Base-by-base conservation (phyloP, 2,888 invertebrate species). In the Sminthurides aquaticus region DNA sequence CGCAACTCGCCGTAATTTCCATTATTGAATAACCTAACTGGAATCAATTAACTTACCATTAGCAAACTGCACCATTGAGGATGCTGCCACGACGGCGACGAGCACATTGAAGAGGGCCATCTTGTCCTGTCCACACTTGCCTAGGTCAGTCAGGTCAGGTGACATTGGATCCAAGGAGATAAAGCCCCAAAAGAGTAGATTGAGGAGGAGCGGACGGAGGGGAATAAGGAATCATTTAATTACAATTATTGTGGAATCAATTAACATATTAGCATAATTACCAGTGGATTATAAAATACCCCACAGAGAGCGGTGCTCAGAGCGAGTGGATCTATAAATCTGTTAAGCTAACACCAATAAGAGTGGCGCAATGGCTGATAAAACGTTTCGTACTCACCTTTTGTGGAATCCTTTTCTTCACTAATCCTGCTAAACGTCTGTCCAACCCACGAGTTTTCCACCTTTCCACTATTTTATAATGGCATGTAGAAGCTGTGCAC, bases 61-160 rank as follows among this genome's bases (percentile, higher is more conserved):
- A 56, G 56, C 34, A 5, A 62, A 43, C 29, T 56, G 56, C 24
- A 48, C 57, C 49, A 56, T 52, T 34, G 48, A 56, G 20, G 62
- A 56, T 15, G 57, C 49, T 34, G 29, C 62, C 20, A 62, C 18
- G 57, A 57, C 26, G 62, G 62, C 57, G 56, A 62, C 43, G 26
- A 56, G 26, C 22, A 57, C 26, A 24, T 56, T 3, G n/a, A 28
- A 55, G 2, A 55, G n/a, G 43, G 62, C 55, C 62, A 62, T 60
- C n/a, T 11, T 62, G 49, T n/a, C n/a, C n/a, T n/a, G 34, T 29
- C 11, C 58, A 29, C 61, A 57, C 57, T 34, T 34, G 43, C 43
- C 43, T 34, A 34, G 43, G 43, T 34, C 43, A 34, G 43, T 34
- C 43, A 34, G 43, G 15, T n/a, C n/a, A n/a, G n/a, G n/a, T n/a